Evolutionary conservation across 35 echinoderm and acorn worm species (phyloP).

Genomic region (Stichopus chloronotus): DNA sequence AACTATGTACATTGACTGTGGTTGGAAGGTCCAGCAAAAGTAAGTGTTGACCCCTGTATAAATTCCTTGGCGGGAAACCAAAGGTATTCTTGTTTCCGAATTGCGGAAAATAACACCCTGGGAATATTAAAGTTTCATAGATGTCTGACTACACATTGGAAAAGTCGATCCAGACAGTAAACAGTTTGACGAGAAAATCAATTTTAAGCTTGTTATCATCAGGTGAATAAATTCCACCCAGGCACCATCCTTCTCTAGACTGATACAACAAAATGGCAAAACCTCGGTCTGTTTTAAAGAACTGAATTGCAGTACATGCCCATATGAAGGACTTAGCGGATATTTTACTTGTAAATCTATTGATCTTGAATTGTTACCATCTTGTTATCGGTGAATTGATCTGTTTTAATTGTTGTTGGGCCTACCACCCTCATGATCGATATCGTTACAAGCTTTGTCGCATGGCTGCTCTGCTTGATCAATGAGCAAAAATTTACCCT

Average conservation of each 20-base stretch:
- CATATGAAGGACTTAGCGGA: not conserved
- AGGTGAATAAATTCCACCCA: not conserved
- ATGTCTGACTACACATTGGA: not conserved
- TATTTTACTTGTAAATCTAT: not conserved
- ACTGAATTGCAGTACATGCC: not conserved
- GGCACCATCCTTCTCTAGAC: too few relatives aligned
- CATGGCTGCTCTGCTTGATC: not conserved
- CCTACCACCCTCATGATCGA: not conserved
- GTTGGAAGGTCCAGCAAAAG: too few relatives aligned
- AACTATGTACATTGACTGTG: too few relatives aligned
- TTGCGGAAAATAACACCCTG: not conserved
- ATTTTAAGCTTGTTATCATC: not conserved
- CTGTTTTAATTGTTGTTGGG: not conserved
- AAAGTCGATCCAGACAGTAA: not conserved
- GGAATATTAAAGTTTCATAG: not conserved
- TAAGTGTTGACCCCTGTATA: too few relatives aligned
- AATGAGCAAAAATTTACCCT: not conserved
- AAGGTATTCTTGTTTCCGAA: not conserved
- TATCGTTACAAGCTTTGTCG: not conserved
- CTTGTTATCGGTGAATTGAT: not conserved
- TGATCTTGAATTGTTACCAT: not conserved
- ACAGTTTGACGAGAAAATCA: not conserved
- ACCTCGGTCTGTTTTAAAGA: too few relatives aligned
- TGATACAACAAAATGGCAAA: too few relatives aligned
- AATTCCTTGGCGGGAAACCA: not conserved